phyloP scores from a whole-genome alignment of 2,113 vertebrate genomes.

The Zapornia atra region DNA sequence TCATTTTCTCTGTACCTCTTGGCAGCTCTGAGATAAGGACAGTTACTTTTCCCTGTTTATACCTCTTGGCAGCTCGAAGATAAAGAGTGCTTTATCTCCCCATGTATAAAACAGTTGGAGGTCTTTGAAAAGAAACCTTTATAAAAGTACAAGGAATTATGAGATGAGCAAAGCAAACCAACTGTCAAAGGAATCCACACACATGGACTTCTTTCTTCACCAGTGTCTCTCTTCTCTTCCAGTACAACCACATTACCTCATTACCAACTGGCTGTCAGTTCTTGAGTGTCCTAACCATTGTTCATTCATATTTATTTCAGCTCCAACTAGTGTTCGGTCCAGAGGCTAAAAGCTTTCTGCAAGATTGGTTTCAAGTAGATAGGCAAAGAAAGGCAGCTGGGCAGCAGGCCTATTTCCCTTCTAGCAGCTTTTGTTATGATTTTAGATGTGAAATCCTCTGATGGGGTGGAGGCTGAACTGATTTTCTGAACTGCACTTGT shows the following conservation, averaged over 20 bases:
- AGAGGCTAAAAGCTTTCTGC: slow-evolving; percentile 20
- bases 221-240: not conserved
- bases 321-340: not conserved
- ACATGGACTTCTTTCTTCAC: not conserved
- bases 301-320: slow-evolving; percentile 34
- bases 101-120: not conserved
- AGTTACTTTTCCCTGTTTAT: not conserved
- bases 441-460: slow-evolving; percentile 36
- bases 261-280: not conserved
- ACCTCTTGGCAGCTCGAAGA: not conserved
- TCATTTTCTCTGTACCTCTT: not conserved
- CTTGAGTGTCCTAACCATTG: not conserved
- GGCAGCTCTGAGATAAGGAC: not conserved
- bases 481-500: slow-evolving; percentile 26
- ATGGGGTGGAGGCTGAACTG: not conserved
- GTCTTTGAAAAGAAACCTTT: not conserved
- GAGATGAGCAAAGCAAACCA: not conserved
- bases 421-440: slow-evolving; percentile 48
- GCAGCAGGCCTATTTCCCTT: slow-evolving; percentile 25
- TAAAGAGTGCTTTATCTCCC: not conserved
- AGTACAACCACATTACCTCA: not conserved
- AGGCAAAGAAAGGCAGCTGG: slow-evolving; percentile 17
- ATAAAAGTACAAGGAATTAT: not conserved
- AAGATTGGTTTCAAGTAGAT: slow-evolving; percentile 34
- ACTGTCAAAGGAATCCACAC: not conserved